phyloP scores from a whole-genome alignment of 2,888 invertebrate species.

The Lymantria monacha region DNA sequence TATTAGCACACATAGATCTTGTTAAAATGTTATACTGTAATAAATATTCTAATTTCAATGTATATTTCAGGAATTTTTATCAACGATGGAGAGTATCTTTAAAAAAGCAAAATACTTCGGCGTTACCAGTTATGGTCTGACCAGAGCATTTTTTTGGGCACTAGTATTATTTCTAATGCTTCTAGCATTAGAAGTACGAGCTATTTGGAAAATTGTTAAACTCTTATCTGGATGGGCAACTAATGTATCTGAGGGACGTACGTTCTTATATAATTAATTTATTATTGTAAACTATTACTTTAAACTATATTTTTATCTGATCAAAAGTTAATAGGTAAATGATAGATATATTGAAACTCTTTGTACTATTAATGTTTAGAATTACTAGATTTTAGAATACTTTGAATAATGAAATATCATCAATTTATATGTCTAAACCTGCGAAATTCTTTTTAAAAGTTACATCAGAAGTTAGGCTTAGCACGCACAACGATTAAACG shows the following conservation, averaged over 20 bases:
- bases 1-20: too few species aligned
- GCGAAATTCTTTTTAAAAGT: too few species aligned
- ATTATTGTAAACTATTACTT: neutral
- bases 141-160: conserved; percentile 34
- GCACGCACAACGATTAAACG: too few species aligned
- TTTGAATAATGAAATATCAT: too few species aligned
- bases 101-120: conserved; percentile 51
- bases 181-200: conserved; percentile 36
- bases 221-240: conserved; percentile 35
- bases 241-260: conserved; percentile 5
- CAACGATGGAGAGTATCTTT: conserved; percentile 44
- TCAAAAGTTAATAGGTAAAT: too few species aligned
- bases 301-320: too few species aligned
- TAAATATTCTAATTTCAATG: neutral
- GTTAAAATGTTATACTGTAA: too few species aligned
- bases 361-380: too few species aligned
- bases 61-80: conserved; percentile 49
- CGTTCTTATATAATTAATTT: neutral
- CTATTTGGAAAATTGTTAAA: conserved; percentile 50
- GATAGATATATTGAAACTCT: too few species aligned
- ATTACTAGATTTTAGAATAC: too few species aligned
- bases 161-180: conserved; percentile 40
- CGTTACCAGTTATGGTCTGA: conserved; percentile 43
- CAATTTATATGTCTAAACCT: too few species aligned
- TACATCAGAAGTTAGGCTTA: too few species aligned